Conservation (phyloP, 2,113 vertebrate species). For the Ramphastos sulfuratus region DNA sequence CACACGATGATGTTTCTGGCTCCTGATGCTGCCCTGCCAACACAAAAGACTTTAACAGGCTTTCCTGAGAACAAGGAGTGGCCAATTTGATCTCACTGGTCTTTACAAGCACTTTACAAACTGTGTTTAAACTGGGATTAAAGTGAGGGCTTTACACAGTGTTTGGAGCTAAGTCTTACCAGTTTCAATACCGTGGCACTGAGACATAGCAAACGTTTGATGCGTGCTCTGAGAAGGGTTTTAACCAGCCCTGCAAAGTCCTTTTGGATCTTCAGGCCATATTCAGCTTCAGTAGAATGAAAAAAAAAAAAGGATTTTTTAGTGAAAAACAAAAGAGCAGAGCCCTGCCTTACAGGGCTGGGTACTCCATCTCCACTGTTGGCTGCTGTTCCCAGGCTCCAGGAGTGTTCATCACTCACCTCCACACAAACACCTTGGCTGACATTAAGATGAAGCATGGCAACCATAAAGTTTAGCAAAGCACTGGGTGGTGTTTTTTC, state of each 20-base stretch:
- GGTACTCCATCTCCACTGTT: not conserved
- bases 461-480: slow-evolving; percentile 20
- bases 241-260: not conserved
- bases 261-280: not conserved
- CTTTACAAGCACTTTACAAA: not conserved
- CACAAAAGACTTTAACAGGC: not conserved
- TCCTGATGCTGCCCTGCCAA: not conserved
- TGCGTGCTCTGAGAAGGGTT: not conserved
- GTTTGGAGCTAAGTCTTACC: not conserved
- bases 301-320: not conserved
- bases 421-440: slow-evolving; percentile 40
- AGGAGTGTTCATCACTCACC: slow-evolving; percentile 23
- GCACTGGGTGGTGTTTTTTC: not conserved
- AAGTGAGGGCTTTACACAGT: rapidly evolving
- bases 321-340: not conserved
- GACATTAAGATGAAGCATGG: slow-evolving; percentile 55
- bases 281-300: not conserved
- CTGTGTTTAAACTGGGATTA: slow-evolving; percentile 12
- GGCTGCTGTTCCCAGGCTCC: not conserved
- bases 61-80: not conserved
- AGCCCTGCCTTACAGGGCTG: not conserved
- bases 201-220: not conserved
- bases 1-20: not conserved
- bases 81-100: not conserved
- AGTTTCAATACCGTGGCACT: rapidly evolving